Conservation (phyloP, 1,140 invertebrate genomes). For the Drosophila simulans region DNA sequence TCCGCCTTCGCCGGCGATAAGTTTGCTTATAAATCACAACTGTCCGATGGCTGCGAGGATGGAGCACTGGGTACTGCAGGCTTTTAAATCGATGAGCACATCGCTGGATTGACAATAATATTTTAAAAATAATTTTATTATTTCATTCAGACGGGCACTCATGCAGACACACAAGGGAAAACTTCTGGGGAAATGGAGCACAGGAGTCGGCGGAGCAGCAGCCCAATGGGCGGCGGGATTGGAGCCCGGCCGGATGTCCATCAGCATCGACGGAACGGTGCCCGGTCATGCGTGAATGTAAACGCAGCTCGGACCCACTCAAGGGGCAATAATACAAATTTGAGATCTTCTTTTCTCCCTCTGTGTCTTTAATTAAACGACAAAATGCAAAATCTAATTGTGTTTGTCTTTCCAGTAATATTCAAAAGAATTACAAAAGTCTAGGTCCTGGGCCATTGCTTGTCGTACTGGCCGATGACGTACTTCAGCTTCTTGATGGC, state of each 20-base stretch:
- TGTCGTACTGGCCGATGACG: slow-evolving; percentile 87
- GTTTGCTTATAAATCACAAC: slow-evolving; percentile 82
- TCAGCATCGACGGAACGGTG: slow-evolving; percentile 35
- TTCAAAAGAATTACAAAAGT: slow-evolving; percentile 7
- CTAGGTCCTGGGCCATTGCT: slow-evolving; percentile 34
- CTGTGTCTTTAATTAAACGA: slow-evolving; percentile 68
- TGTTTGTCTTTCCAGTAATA: slow-evolving; percentile 36
- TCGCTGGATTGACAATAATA: slow-evolving; percentile 78
- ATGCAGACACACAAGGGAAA: slow-evolving; percentile 52
- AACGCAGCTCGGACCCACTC: slow-evolving; percentile 62
- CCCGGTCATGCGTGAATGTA: slow-evolving; percentile 75
- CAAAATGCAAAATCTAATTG: slow-evolving; percentile 50
- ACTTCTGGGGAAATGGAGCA: slow-evolving; percentile 1
- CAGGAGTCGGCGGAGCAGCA: not conserved
- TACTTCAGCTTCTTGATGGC: slow-evolving; percentile 88
- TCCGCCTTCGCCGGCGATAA: slow-evolving; percentile 60
- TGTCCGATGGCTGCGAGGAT: slow-evolving; percentile 25
- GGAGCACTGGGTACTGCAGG: slow-evolving; percentile 27
- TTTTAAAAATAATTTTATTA: slow-evolving; percentile 83
- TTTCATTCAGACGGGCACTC: slow-evolving; percentile 73
- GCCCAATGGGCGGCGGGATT: not conserved
- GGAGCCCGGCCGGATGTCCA: slow-evolving; percentile 39
- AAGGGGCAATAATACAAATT: slow-evolving; percentile 72
- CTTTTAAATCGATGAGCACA: slow-evolving; percentile 80
- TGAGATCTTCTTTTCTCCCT: slow-evolving; percentile 39